Percentiles rank a stretch among this genome's conserved stretches.
Evolutionary conservation across 2,888 invertebrate species (phyloP).

Genomic region (Tridacna crocea): DNA sequence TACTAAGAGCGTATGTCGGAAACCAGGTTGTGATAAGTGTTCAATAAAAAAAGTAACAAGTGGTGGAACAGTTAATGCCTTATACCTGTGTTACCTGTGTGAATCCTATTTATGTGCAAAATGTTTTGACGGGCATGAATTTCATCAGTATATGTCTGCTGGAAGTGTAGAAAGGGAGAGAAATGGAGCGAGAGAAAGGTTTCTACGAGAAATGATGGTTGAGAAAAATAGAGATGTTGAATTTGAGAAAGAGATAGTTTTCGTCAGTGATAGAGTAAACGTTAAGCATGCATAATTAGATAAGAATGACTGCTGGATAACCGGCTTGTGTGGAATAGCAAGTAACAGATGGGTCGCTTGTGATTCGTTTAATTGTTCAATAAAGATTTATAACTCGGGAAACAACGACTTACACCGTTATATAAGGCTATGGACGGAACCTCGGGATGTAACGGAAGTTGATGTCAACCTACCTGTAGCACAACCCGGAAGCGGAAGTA

Average conservation of each 20-base stretch:
- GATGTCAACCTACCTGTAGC: background rate
- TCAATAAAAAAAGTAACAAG: too few relatives aligned
- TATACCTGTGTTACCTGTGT: background rate
- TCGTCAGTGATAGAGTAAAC: background rate
- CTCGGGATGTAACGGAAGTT: background rate
- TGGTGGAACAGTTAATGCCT: background rate
- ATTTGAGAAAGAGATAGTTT: background rate
- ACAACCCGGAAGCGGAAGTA: background rate
- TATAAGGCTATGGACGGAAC: background rate
- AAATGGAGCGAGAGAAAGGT: background rate
- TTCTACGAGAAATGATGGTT: background rate
- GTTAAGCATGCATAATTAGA: background rate
- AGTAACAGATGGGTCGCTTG: background rate
- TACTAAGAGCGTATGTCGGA: too few relatives aligned
- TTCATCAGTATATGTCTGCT: background rate
- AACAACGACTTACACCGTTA: background rate
- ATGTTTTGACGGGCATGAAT: background rate
- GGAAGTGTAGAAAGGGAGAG: conserved; percentile 2
- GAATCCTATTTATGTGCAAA: background rate
- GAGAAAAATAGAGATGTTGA: background rate
- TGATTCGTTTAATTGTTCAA: background rate
- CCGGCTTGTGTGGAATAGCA: background rate
- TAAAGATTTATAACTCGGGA: background rate
- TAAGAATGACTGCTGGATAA: background rate
- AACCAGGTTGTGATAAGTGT: too few relatives aligned